Conservation (phyloP, 2,797 vertebrate genomes). For the Lateolabrax maculatus region DNA sequence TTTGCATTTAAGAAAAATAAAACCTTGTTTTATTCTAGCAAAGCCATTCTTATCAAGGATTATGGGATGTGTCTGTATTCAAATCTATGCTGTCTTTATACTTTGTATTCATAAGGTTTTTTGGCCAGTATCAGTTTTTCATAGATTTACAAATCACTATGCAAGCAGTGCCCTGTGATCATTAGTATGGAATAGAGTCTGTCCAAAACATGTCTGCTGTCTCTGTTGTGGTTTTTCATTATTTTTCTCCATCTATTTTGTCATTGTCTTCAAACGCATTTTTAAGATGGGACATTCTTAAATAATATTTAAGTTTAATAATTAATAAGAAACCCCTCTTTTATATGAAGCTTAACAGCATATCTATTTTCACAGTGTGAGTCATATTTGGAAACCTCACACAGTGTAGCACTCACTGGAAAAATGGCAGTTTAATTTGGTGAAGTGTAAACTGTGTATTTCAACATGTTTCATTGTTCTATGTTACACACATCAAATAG, state of each 20-base stretch:
- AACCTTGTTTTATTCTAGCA: constrained; percentile 43
- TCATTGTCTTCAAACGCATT: constrained; percentile 9
- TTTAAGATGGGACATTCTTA: not conserved
- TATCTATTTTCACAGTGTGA: not conserved
- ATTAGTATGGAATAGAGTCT: constrained; percentile 33
- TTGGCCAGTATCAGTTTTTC: constrained; percentile 32
- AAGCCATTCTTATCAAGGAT: constrained; percentile 61
- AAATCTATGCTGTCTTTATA: constrained; percentile 33
- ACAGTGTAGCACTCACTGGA: not conserved
- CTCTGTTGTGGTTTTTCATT: constrained; percentile 37
- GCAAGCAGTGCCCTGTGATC: constrained; percentile 34
- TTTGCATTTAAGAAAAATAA: constrained; percentile 67
- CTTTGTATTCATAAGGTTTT: constrained; percentile 61
- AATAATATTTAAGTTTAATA: constrained; percentile 16
- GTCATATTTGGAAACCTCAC: not conserved
- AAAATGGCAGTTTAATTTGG: not conserved
- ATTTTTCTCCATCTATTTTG: constrained; percentile 9
- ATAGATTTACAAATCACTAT: constrained; percentile 43
- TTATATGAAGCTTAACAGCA: not conserved
- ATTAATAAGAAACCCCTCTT: not conserved
- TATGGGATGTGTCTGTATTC: constrained; percentile 51
- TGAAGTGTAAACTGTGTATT: not conserved
- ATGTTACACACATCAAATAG: not conserved
- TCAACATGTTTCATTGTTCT: constrained; percentile 1
- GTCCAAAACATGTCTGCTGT: constrained; percentile 25